These are phyloP conservation scores for Ctenochaetus hawaiiensis DNA, from an alignment of 2,797 vertebrate species.

Conservation along the genomic window DNA sequence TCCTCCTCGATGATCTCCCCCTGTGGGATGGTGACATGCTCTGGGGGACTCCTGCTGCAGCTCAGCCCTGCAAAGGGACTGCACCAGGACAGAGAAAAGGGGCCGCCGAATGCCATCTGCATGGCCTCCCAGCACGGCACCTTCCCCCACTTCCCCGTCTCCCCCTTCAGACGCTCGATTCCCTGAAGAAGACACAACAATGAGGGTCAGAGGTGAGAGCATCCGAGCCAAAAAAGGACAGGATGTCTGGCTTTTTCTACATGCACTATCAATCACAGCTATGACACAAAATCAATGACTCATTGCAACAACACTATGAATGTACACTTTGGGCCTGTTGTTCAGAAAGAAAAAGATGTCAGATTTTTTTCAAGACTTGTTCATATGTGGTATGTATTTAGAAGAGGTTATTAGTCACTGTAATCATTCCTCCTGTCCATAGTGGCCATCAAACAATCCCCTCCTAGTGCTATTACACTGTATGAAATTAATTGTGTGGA, in stretches of 20 bases:
- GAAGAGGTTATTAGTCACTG: neutral
- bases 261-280: constrained; percentile 33
- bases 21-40: constrained; percentile 64
- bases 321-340: constrained; percentile 36
- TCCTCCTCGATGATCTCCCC: constrained; percentile 86
- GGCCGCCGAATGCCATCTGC: constrained; percentile 88
- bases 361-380: neutral
- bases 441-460: neutral
- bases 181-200: constrained; percentile 84
- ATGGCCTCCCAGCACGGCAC: constrained; percentile 87
- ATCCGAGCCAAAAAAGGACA: neutral
- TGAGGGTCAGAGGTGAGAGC: constrained; percentile 22
- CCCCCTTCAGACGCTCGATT: constrained; percentile 94
- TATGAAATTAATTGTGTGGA: neutral
- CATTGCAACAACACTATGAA: constrained; percentile 17
- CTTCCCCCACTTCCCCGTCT: constrained; percentile 90
- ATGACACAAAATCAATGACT: constrained; percentile 7
- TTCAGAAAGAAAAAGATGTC: constrained; percentile 14
- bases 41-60: constrained; percentile 62
- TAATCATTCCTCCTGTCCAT: constrained; percentile 8
- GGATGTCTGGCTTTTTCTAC: constrained; percentile 1
- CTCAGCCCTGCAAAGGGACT: constrained; percentile 89
- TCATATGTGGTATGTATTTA: neutral
- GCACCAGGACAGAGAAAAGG: constrained; percentile 90
- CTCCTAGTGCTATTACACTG: neutral